Conservation (phyloP, 2,113 vertebrate genomes). For the Nerophis ophidion region DNA sequence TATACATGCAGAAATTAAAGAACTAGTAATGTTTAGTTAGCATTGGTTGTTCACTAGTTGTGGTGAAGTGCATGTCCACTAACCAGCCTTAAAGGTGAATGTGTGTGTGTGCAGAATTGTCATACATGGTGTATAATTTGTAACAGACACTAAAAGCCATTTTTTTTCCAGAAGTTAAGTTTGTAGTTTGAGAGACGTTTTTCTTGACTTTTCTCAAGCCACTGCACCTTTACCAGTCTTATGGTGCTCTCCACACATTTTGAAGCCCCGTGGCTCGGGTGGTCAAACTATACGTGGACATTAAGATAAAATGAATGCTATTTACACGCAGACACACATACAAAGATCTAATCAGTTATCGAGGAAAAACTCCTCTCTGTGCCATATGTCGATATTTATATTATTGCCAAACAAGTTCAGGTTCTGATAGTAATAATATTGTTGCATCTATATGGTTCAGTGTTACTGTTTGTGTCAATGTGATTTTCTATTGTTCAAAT, state of each 20-base stretch:
- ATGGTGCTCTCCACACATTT: no score
- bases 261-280: no score
- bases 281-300: background rate
- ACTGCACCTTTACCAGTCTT: no score
- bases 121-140: no score
- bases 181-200: no score
- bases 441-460: slow-evolving; percentile 15
- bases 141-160: no score
- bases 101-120: background rate
- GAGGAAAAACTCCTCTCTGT: slow-evolving; percentile 8
- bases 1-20: background rate
- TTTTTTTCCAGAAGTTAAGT: no score
- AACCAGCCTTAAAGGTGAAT: background rate
- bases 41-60: background rate
- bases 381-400: slow-evolving; percentile 19
- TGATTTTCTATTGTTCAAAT: background rate
- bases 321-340: no score
- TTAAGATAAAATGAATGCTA: background rate
- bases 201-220: no score
- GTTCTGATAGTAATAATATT: slow-evolving; percentile 1
- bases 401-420: background rate
- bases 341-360: background rate
- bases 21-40: background rate
- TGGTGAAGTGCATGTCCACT: background rate
- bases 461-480: slow-evolving; percentile 1